A percentile compares a stretch with the other conserved stretches of the same genome.
phyloP scores from a whole-genome alignment of 2,113 vertebrate species.

The Hydropotes inermis region DNA sequence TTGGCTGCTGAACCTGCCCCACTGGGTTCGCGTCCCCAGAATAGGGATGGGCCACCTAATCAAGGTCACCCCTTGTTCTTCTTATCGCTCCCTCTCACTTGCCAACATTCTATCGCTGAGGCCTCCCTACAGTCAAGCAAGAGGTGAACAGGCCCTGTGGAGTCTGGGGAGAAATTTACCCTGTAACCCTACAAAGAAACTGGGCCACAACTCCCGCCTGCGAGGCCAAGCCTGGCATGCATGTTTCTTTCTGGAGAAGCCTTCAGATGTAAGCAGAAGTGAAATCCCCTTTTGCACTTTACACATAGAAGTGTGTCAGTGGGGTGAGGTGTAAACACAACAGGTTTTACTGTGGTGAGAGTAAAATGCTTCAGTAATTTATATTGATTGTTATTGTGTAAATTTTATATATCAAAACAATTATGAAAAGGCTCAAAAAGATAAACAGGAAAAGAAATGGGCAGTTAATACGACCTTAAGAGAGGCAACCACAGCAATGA shows the following conservation, averaged over 20 bases:
- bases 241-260: background rate
- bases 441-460: background rate
- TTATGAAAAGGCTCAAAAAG: background rate
- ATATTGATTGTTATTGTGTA: background rate
- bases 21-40: background rate
- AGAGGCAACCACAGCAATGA: background rate
- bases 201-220: background rate
- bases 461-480: background rate
- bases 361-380: background rate
- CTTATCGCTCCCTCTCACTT: background rate
- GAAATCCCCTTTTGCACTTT: background rate
- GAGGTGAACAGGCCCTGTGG: background rate
- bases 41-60: background rate
- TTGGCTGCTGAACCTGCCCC: background rate
- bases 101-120: background rate
- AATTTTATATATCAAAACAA: background rate
- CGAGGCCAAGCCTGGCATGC: background rate
- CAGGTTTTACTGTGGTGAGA: background rate
- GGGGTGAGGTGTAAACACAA: background rate
- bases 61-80: background rate
- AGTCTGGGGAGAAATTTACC: background rate
- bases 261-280: background rate
- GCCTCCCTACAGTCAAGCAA: background rate
- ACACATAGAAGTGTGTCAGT: background rate
- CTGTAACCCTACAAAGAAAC: background rate